Evolutionary conservation across 2,888 invertebrate species (phyloP).

Genomic region (Podotricha telesiphe): DNA sequence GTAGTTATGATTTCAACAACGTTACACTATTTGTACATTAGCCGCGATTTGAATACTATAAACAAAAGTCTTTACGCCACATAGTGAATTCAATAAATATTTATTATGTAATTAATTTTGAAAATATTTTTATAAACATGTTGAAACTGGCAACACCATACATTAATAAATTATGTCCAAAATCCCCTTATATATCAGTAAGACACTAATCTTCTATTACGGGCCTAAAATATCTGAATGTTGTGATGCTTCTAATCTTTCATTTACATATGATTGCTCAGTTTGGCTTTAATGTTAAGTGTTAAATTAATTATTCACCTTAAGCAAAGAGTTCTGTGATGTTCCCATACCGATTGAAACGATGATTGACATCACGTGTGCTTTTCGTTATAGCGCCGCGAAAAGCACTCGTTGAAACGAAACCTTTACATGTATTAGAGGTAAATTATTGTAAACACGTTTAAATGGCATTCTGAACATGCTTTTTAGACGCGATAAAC

Average conservation of each 20-base stretch:
- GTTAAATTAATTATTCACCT: slow-evolving; percentile 25
- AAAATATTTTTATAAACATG: background rate
- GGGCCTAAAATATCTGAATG: slow-evolving; percentile 33
- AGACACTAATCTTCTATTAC: slow-evolving; percentile 20
- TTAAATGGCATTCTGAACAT: slow-evolving; percentile 34
- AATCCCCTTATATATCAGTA: slow-evolving; percentile 14
- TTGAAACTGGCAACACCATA: slow-evolving; percentile 18
- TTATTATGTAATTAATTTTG: background rate
- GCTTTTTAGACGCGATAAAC: slow-evolving; percentile 47
- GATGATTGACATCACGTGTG: slow-evolving; percentile 40
- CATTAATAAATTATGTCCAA: slow-evolving; percentile 14
- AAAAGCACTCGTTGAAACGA: slow-evolving; percentile 45
- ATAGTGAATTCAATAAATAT: background rate
- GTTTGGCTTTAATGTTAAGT: slow-evolving; percentile 37
- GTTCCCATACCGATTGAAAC: slow-evolving; percentile 28
- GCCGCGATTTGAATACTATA: background rate
- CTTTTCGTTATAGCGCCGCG: slow-evolving; percentile 42
- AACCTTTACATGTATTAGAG: slow-evolving; percentile 17
- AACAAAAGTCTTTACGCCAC: background rate
- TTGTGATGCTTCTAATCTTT: slow-evolving; percentile 5
- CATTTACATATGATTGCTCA: slow-evolving; percentile 25
- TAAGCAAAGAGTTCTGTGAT: slow-evolving; percentile 35
- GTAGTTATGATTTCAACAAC: background rate
- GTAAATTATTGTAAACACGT: slow-evolving; percentile 13
- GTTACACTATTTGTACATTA: background rate